Conservation (phyloP, 1,140 invertebrate genomes). For the Drosophila dunni region DNA sequence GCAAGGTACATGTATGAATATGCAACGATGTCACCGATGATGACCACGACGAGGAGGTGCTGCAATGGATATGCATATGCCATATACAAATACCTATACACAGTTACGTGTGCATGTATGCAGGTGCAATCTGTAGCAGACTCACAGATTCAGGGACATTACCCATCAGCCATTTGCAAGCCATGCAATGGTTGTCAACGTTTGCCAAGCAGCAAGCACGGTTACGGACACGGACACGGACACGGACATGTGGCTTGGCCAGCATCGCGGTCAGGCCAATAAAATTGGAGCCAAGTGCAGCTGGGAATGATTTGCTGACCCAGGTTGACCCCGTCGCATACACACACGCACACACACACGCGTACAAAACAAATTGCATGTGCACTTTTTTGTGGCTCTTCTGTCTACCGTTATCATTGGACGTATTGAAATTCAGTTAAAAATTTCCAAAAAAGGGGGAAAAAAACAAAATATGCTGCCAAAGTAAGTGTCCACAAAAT, state of each 20-base stretch:
- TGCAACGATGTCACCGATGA: slow-evolving; percentile 46
- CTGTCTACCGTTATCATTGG: slow-evolving; percentile 1
- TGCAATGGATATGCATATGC: slow-evolving; percentile 37
- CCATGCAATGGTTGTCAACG: slow-evolving; percentile 38
- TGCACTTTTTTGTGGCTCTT: slow-evolving; percentile 63
- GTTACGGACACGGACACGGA: not conserved
- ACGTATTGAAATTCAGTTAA: slow-evolving; percentile 64
- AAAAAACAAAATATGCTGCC: not conserved
- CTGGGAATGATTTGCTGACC: slow-evolving; percentile 65
- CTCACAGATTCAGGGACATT: slow-evolving; percentile 13
- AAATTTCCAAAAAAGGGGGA: slow-evolving; percentile 1
- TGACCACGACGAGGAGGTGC: slow-evolving; percentile 44
- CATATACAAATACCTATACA: too few relatives aligned
- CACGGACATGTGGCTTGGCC: slow-evolving; percentile 23
- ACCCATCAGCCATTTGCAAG: not conserved
- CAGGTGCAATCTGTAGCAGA: slow-evolving; percentile 77
- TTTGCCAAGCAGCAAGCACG: slow-evolving; percentile 1
- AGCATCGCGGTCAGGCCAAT: slow-evolving; percentile 53
- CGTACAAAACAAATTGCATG: slow-evolving; percentile 63
- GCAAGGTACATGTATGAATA: slow-evolving; percentile 26
- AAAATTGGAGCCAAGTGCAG: slow-evolving; percentile 70
- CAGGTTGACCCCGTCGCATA: slow-evolving; percentile 17
- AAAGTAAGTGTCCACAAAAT: not conserved
- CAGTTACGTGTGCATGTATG: not conserved
- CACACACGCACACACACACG: too few relatives aligned